Base-by-base conservation (phyloP, 2,888 invertebrate genomes). In the Anthrax anthrax region DNA sequence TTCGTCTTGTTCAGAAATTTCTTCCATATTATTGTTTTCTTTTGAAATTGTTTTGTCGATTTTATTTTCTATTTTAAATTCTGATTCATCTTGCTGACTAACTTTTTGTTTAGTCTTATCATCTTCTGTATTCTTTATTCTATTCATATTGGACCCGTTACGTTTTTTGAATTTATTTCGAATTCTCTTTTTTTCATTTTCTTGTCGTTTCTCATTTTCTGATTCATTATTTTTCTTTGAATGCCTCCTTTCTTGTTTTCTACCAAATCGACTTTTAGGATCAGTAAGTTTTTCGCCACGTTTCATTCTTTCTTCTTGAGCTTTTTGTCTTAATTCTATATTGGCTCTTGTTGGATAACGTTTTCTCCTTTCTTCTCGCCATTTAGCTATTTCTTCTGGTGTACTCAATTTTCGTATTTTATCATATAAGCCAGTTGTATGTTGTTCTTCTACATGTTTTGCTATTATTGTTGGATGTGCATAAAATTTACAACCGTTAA, bases 391-490 rank as follows among this genome's bases (percentile, higher is more conserved):
- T 53, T 90, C 89, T 62, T 89, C 88, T 1, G 84, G 81, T 6
- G 84, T 81, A 51, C 81, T 77, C 8, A 84, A 59, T 54, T 81
- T 79, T 54, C 79, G 77, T 50, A 92, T 81, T 64, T 79, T 81
- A 44, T 82, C 76, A 58, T 82, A 92, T 17, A 91, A 65, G 0
- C 90, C 91, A n/a, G 82, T 78, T 8, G 75, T 73, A 65, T 94
- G 92, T 67, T 90, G 86, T 73, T 84, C 79, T 62, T 76, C 74
- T 54, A 87, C 77, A 60, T 94, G 94, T 55, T 80, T 80, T 50
- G 81, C 80, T 14, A 94, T 77, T 3, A 90, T 73, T 62, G 80
- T 80, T 4, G 82, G 77, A 61, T 86, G 84, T 4, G 86, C 89
- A 48, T 78, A 71, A 68, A 86, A 89, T 34, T 72, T 74, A 60